Percentiles rank a stretch among this genome's conserved stretches.
Conservation (phyloP, 2,888 invertebrate genomes). For the Epiblema foenella region DNA sequence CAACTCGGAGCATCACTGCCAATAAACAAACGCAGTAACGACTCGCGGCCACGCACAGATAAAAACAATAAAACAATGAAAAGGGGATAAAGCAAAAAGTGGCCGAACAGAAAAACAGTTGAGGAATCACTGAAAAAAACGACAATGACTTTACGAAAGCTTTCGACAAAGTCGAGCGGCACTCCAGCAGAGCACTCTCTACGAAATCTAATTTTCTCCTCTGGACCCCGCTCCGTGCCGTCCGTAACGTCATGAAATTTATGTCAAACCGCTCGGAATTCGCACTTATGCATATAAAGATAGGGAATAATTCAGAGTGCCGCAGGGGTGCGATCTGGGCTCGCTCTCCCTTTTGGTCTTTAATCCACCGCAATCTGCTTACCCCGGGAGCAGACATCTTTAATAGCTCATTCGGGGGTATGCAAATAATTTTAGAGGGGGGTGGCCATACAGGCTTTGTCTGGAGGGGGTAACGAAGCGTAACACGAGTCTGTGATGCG, state of each 20-base stretch:
- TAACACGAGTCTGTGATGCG: slow-evolving; percentile 78
- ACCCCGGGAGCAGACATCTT: slow-evolving; percentile 80
- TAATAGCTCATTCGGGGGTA: slow-evolving; percentile 85
- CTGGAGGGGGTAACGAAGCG: slow-evolving; percentile 81
- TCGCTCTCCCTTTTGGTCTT: slow-evolving; percentile 78
- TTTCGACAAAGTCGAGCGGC: slow-evolving; percentile 78
- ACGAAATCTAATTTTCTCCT: slow-evolving; percentile 83
- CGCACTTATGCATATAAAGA: slow-evolving; percentile 73
- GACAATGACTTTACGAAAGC: slow-evolving; percentile 70
- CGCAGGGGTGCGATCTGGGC: slow-evolving; percentile 61
- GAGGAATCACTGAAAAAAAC: slow-evolving; percentile 72
- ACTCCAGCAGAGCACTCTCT: slow-evolving; percentile 68
- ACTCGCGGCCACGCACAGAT: slow-evolving; percentile 61
- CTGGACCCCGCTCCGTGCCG: slow-evolving; percentile 67
- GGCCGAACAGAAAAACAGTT: slow-evolving; percentile 73
- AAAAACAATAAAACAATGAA: slow-evolving; percentile 73
- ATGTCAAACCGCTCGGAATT: slow-evolving; percentile 68
- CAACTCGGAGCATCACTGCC: slow-evolving; percentile 57
- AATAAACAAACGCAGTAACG: slow-evolving; percentile 62
- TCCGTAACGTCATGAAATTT: slow-evolving; percentile 76
- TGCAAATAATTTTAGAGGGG: slow-evolving; percentile 82
- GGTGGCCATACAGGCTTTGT: slow-evolving; percentile 81
- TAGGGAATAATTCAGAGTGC: slow-evolving; percentile 70
- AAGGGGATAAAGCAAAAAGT: slow-evolving; percentile 69
- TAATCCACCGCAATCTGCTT: slow-evolving; percentile 85